Evolutionary conservation across 2,113 vertebrate genomes (phyloP), one percentile per base, ranked within the genome.

Genomic region (Zootoca vivipara): DNA sequence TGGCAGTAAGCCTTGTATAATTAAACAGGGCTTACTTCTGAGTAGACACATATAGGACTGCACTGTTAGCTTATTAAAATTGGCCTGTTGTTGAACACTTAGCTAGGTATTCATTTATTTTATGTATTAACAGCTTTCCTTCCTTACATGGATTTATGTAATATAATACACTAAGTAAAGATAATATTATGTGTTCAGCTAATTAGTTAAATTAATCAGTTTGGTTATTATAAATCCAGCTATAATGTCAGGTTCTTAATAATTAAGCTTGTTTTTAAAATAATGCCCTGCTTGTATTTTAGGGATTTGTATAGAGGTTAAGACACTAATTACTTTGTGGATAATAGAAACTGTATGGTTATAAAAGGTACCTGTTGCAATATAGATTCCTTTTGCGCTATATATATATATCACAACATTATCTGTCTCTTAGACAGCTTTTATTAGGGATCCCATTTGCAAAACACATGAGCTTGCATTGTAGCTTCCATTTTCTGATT

Each of bases 121-220:
- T 78, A n/a, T 2, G 0, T 82, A 0, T 3, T 89, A 69, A 72
- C 15, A 24, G 2, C 69, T 85, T 92, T 2, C 2, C 88, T 89
- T 91, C 10, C 5, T 79, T 69, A 35, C 2, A 84, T 18, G 0
- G 0, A 26, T 52, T 93, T 90, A 82, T 75, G 0, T 64, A 73
- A 33, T 46, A 67, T 78, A 64, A 69, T 42, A 3, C 52, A 81
- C 4, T 46, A 58, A 22, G 72, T 87, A 87, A 15, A 62, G 1
- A 58, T 18, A 75, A 20, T 73, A 10, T 35, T 62, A 78, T 90
- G 79, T 67, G 67, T 1, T 24, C 74, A 65, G 0, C 56, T 87
- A 69, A 75, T 87, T 38, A 86, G 5, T 88, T 85, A 90, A 38
- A 73, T 38, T 78, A 83, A 72, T 82, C 38, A 87, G 67, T 87